Conservation (phyloP, 2,797 vertebrate genomes). For the Setipinna tenuifilis region DNA sequence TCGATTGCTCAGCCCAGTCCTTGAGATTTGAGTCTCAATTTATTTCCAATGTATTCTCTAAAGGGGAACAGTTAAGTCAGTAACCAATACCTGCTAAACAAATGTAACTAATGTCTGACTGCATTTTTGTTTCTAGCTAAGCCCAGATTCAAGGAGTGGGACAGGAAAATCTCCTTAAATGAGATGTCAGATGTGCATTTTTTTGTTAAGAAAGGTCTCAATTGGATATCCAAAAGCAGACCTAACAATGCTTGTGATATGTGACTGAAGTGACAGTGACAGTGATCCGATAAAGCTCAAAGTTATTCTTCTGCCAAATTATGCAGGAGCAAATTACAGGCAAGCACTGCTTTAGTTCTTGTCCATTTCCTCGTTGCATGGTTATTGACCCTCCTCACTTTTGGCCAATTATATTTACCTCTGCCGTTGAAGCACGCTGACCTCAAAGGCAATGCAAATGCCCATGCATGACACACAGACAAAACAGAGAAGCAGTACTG, state of each 20-base stretch:
- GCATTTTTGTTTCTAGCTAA: neutral
- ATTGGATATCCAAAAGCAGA: neutral
- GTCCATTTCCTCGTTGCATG: slow-evolving; percentile 53
- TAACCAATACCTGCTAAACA: neutral
- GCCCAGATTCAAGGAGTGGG: neutral
- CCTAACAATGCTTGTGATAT: slow-evolving; percentile 19
- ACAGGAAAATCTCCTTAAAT: neutral
- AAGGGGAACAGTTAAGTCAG: neutral
- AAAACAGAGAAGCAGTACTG: neutral
- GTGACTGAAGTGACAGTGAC: slow-evolving; percentile 17
- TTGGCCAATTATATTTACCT: slow-evolving; percentile 74
- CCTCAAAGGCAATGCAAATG: slow-evolving; percentile 11
- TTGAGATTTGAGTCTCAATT: neutral
- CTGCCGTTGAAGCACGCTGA: slow-evolving; percentile 54
- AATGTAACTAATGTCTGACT: neutral
- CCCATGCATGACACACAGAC: neutral
- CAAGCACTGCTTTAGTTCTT: slow-evolving; percentile 13
- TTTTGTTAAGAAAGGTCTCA: neutral
- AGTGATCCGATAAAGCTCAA: slow-evolving; percentile 8
- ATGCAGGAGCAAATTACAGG: slow-evolving; percentile 7
- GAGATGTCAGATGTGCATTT: neutral
- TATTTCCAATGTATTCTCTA: neutral
- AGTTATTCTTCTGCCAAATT: slow-evolving; percentile 23
- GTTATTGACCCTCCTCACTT: slow-evolving; percentile 69
- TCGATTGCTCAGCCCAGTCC: neutral